Evolutionary conservation across 1,140 invertebrate species (phyloP).

Genomic region (Drosophila nannoptera): DNA sequence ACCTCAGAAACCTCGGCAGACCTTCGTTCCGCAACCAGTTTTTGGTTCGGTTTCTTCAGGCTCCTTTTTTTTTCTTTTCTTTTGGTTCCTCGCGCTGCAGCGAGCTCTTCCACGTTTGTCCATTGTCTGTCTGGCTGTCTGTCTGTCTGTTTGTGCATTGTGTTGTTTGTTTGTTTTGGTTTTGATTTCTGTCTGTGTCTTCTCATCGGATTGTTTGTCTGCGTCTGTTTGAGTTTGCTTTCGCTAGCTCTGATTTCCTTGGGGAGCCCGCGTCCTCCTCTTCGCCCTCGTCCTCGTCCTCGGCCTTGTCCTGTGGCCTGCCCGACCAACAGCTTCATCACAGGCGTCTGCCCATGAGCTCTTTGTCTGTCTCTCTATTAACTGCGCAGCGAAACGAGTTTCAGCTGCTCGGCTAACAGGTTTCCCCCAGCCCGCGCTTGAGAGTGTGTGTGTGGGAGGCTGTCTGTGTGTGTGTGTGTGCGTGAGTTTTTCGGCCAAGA

Average conservation of each 20-base stretch:
- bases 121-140: background rate
- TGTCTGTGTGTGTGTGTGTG: too few species aligned
- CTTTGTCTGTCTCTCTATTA: conserved; percentile 31
- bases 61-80: conserved; percentile 34
- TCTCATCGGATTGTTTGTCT: conserved; percentile 22
- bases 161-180: conserved; percentile 66
- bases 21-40: conserved; percentile 38
- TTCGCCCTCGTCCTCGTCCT: too few species aligned
- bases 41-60: conserved; percentile 1
- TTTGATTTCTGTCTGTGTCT: conserved; percentile 19
- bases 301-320: conserved; percentile 43
- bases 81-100: conserved; percentile 16
- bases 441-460: too few species aligned
- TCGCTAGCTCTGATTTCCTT: conserved; percentile 63
- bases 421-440: conserved; percentile 6
- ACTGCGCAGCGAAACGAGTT: conserved; percentile 31
- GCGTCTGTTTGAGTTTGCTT: conserved; percentile 41
- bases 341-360: conserved; percentile 28
- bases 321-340: conserved; percentile 56
- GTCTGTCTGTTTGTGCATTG: conserved; percentile 26
- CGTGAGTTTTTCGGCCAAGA: conserved; percentile 26
- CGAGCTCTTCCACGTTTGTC: too few species aligned
- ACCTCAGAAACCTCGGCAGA: conserved; percentile 30
- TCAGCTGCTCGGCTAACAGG: conserved; percentile 41
- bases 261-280: conserved; percentile 34